These are phyloP conservation scores for Dasypus novemcinctus DNA, from an alignment of 2,113 vertebrate species.

Conservation along the genomic window DNA sequence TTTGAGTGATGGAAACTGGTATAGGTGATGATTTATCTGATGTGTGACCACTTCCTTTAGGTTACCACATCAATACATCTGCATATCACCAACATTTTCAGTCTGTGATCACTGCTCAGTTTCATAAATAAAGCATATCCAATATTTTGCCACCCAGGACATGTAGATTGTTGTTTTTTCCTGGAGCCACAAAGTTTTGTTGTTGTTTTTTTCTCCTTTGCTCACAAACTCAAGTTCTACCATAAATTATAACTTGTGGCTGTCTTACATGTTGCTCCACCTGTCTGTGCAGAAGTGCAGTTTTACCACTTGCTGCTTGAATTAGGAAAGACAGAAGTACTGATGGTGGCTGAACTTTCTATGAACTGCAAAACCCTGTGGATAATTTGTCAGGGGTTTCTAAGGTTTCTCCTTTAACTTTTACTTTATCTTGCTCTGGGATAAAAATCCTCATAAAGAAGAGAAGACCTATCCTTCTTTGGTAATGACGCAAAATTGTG, in stretches of 20 bases:
- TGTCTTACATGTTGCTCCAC: not conserved
- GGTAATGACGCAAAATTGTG: not conserved
- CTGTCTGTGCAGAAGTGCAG: not conserved
- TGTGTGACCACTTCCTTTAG: not conserved
- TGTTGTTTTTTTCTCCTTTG: not conserved
- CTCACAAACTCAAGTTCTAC: slow-evolving; percentile 7
- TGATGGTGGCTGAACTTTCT: slow-evolving; percentile 31
- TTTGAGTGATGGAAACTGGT: not conserved
- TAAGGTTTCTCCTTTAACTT: slow-evolving; percentile 42
- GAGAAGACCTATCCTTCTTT: not conserved
- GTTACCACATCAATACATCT: slow-evolving; percentile 28
- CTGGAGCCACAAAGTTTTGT: not conserved
- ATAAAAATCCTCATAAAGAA: not conserved
- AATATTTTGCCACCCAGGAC: not conserved
- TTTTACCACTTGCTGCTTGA: slow-evolving; percentile 41
- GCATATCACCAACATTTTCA: not conserved
- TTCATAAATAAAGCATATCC: not conserved
- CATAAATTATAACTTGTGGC: not conserved
- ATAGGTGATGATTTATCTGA: not conserved
- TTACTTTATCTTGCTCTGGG: not conserved
- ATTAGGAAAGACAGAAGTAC: not conserved
- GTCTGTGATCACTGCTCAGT: slow-evolving; percentile 4
- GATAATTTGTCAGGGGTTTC: slow-evolving; percentile 26
- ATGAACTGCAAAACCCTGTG: not conserved
- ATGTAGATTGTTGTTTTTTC: not conserved